Evolutionary conservation across 2,888 invertebrate species (phyloP), one percentile per base, ranked within the genome.

Genomic region (Apocheima hispidaria): DNA sequence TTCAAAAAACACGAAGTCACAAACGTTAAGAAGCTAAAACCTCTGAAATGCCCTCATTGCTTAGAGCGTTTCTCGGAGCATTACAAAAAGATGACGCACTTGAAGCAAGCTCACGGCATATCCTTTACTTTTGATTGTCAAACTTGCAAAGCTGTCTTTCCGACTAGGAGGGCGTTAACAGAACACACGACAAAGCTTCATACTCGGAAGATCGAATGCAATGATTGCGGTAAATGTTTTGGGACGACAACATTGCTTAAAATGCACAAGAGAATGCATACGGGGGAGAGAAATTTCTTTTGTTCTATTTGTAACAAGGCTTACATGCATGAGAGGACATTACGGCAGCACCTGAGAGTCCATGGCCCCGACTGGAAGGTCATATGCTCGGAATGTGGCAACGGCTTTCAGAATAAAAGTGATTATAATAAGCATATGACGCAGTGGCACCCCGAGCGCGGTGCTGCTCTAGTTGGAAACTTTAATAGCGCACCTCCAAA

Each of bases 31-130:
- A 88, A 86, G 41, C 79, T 81, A 12, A 90, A 86, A 30, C 92
- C 90, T 0, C 57, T 91, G 4, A 92, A 91, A 77, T 92, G 92
- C 60, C 87, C 92, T 0, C 91, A 89, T 58, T 92, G 92, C 36
- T 78, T 89, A 57, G 90, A 92, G 66, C 71, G 92, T 7, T 92
- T 92, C 49, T 77, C 91, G 0, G 91, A 91, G 62, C 91, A 92
- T 61, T 92, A 92, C 46, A 79, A 80, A 1, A 91, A 91, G 59
- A 91, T 92, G 91, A 88, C 87, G 1, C 92, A 92, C 63, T 69
- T 92, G 55, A 90, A 84, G 64, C 86, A 87, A 60, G 84, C 77
- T 0, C 92, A 92, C 53, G 91, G 89, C 0, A 91, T 92, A 4
- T 71, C 83, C 0, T 90, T 90, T 21, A 87, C 81, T 0, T 92